These are phyloP conservation scores for Syrmaticus mikado DNA, from an alignment of 2,113 vertebrate genomes.

Conservation along the genomic window DNA sequence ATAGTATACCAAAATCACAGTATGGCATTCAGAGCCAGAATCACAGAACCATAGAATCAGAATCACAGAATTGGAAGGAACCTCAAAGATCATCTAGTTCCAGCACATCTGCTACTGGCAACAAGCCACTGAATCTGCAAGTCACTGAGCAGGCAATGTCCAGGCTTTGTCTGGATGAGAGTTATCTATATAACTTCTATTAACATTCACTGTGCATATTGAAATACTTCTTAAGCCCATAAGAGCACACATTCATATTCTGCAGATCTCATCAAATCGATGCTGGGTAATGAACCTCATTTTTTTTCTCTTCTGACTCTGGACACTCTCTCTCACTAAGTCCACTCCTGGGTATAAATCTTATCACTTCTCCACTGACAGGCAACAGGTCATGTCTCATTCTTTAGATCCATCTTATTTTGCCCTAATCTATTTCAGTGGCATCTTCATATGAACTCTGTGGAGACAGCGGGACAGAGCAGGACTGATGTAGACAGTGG, in stretches of 20 bases:
- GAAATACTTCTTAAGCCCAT: neutral
- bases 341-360: neutral
- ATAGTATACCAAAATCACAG: neutral
- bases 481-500: neutral
- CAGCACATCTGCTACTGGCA: neutral
- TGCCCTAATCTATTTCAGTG: conserved; percentile 1
- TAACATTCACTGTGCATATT: neutral
- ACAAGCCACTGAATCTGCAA: neutral
- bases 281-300: neutral
- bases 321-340: neutral
- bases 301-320: neutral
- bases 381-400: neutral
- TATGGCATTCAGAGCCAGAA: neutral
- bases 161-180: neutral
- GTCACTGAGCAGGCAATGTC: neutral
- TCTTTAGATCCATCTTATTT: neutral
- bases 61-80: too few species aligned
- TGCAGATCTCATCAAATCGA: neutral
- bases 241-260: neutral
- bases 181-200: neutral
- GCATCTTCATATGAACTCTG: neutral
- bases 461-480: rapidly evolving
- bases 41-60: too few species aligned
- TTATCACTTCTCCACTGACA: neutral
- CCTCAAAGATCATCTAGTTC: too few species aligned